Percentiles rank a stretch among this genome's conserved stretches.
phyloP scores from a whole-genome alignment of 92 coral and sea anemone genomes.

The Parazoanthus darwini region DNA sequence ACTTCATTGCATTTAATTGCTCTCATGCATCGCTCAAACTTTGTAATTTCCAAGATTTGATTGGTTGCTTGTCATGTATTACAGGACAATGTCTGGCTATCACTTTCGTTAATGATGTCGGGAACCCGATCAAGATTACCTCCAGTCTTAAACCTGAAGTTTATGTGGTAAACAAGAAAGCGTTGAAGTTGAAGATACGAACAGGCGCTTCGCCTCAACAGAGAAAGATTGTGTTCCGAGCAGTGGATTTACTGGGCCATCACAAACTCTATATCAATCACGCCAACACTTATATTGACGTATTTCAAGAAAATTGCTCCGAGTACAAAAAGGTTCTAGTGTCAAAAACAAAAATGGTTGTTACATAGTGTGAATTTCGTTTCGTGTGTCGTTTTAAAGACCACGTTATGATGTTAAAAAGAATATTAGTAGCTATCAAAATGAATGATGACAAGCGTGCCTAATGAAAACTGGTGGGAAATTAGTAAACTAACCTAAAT shows the following conservation, averaged over 20 bases:
- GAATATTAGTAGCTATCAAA: too few species aligned
- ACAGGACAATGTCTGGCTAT: slow-evolving; percentile 54
- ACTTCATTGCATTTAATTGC: too few species aligned
- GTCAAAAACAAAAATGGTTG: slow-evolving; percentile 11
- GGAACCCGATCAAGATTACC: slow-evolving; percentile 42
- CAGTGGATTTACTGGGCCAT: slow-evolving; percentile 28
- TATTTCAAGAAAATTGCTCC: slow-evolving; percentile 17
- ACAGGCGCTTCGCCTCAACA: slow-evolving; percentile 27
- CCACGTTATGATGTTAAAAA: too few species aligned
- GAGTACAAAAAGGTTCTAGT: slow-evolving; percentile 27
- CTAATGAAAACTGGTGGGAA: too few species aligned
- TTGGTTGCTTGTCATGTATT: neutral
- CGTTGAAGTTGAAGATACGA: slow-evolving; percentile 44
- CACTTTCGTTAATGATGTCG: slow-evolving; percentile 50
- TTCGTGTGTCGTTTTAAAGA: too few species aligned
- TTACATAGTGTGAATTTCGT: neutral
- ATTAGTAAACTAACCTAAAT: too few species aligned
- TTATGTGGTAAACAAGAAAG: slow-evolving; percentile 40
- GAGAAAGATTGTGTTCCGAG: slow-evolving; percentile 49
- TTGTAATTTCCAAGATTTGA: too few species aligned
- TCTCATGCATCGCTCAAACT: too few species aligned
- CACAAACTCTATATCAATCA: slow-evolving; percentile 19
- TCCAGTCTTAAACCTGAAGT: slow-evolving; percentile 57
- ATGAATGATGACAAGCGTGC: too few species aligned
- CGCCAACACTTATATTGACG: slow-evolving; percentile 30